A percentile compares a stretch with the other conserved stretches of the same genome.
Conservation (phyloP, 2,888 invertebrate species). For the Baronia brevicornis region DNA sequence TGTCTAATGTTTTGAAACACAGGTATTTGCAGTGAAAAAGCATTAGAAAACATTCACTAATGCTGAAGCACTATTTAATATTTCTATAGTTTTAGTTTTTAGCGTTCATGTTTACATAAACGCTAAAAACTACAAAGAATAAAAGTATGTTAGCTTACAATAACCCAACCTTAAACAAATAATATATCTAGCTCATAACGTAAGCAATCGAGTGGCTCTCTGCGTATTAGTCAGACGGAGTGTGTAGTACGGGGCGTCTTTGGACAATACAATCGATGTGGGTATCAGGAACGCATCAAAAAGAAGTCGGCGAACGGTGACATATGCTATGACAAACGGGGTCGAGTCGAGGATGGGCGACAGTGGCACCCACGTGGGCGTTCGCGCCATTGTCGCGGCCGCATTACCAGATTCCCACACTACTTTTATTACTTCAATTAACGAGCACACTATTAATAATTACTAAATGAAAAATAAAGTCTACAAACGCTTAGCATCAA, state of each 20-base stretch:
- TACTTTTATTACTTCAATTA: constrained; percentile 28
- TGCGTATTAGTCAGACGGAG: constrained; percentile 12
- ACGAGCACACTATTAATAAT: constrained; percentile 18
- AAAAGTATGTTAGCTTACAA: constrained; percentile 10
- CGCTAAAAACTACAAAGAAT: no score
- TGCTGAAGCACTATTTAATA: no score
- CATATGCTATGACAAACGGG: constrained; percentile 38
- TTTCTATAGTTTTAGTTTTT: no score
- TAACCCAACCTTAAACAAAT: constrained; percentile 6
- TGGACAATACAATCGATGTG: constrained; percentile 47
- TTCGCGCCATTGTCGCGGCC: constrained; percentile 28
- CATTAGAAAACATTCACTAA: no score
- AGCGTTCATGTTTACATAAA: no score
- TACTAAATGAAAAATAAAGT: constrained; percentile 2
- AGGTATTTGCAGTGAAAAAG: no score
- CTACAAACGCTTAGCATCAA: no score
- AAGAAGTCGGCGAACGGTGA: constrained; percentile 24
- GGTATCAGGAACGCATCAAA: constrained; percentile 42
- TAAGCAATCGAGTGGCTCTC: constrained; percentile 8
- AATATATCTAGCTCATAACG: constrained; percentile 9
- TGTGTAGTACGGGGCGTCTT: constrained; percentile 2
- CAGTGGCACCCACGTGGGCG: constrained; percentile 24
- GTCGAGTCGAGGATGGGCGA: constrained; percentile 30
- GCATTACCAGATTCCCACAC: constrained; percentile 27
- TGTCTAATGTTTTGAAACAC: no score